Evolutionary conservation across 2,797 vertebrate genomes (phyloP).

Genomic region (Amblyraja radiata): DNA sequence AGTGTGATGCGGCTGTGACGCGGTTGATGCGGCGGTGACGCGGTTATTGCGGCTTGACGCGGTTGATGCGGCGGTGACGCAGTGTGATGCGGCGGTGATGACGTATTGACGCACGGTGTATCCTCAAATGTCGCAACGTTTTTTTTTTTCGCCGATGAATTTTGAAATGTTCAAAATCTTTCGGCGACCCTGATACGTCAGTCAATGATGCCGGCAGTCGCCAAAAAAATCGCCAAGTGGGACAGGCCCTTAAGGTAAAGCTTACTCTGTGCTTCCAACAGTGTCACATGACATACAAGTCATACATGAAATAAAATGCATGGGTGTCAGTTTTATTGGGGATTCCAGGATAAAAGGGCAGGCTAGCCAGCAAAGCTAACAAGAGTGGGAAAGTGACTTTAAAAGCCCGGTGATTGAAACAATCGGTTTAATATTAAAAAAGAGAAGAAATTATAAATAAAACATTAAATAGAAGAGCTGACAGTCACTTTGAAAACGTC

Average conservation of each 20-base stretch:
- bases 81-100: too few relatives aligned
- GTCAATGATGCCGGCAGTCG: too few relatives aligned
- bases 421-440: neutral
- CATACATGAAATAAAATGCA: neutral
- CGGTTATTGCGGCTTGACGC: too few relatives aligned
- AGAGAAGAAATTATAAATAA: neutral
- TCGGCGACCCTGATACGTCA: too few relatives aligned
- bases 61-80: too few relatives aligned
- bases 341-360: neutral
- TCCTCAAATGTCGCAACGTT: too few relatives aligned
- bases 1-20: too few relatives aligned
- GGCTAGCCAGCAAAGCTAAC: neutral
- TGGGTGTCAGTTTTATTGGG: neutral
- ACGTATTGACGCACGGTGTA: too few relatives aligned
- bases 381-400: neutral
- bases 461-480: neutral
- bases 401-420: neutral
- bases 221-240: too few relatives aligned
- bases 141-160: too few relatives aligned
- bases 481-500: neutral
- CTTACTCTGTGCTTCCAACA: neutral
- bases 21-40: too few relatives aligned
- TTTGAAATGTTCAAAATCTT: too few relatives aligned
- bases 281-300: neutral
- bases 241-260: neutral